These are phyloP conservation scores for Lordiphosa mommai DNA, from an alignment of 1,140 invertebrate genomes.

Conservation along the genomic window DNA sequence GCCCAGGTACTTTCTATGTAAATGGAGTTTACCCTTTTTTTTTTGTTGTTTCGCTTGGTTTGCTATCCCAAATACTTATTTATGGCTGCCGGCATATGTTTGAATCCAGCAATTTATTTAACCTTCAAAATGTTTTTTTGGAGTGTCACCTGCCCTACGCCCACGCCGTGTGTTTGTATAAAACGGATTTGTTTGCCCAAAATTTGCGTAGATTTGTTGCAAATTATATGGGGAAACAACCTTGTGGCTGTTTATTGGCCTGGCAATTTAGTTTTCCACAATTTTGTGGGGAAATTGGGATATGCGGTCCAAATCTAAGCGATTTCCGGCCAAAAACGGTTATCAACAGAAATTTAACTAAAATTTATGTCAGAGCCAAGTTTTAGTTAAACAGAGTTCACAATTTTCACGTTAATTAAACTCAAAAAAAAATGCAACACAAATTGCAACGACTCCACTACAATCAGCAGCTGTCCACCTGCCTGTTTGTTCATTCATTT, in stretches of 20 bases:
- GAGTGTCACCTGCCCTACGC: constrained; percentile 12
- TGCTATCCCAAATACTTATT: constrained; percentile 67
- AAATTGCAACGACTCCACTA: constrained; percentile 22
- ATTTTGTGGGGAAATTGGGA: constrained; percentile 15
- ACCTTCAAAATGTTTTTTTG: constrained; percentile 47
- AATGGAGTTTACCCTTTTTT: constrained; percentile 67
- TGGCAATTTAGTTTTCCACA: constrained; percentile 29
- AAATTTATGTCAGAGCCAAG: too few relatives aligned
- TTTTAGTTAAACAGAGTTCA: too few relatives aligned
- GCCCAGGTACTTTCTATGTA: constrained; percentile 75
- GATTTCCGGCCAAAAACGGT: background rate
- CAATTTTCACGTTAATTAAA: constrained; percentile 72
- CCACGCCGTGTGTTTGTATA: constrained; percentile 24
- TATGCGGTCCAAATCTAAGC: too few relatives aligned
- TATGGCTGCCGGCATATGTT: constrained; percentile 69
- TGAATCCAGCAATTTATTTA: constrained; percentile 64
- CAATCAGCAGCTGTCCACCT: constrained; percentile 42
- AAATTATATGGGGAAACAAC: constrained; percentile 46
- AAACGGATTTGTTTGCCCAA: constrained; percentile 56
- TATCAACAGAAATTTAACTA: too few relatives aligned
- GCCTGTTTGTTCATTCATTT: constrained; percentile 61
- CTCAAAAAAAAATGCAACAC: constrained; percentile 4
- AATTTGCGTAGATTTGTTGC: constrained; percentile 71
- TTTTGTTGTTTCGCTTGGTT: constrained; percentile 20
- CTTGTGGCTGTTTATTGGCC: constrained; percentile 43